A percentile compares a stretch with the other conserved stretches of the same genome.
Evolutionary conservation across 2,888 invertebrate species (phyloP).

Genomic region (Campoletis raptor): DNA sequence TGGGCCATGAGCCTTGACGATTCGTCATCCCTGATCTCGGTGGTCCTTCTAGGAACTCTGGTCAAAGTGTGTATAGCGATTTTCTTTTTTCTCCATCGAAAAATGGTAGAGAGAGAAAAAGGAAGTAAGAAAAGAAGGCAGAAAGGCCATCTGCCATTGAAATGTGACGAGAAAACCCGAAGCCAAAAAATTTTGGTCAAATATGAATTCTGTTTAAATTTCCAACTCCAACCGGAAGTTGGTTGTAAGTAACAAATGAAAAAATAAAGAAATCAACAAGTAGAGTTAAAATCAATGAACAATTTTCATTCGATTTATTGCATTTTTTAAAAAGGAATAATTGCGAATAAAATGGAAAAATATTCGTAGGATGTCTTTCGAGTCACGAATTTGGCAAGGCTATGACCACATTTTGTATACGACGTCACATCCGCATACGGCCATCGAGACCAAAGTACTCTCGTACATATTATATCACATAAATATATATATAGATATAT

Average conservation of each 20-base stretch:
- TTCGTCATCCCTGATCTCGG: slow-evolving; percentile 51
- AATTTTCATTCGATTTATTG: not conserved
- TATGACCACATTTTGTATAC: slow-evolving; percentile 36
- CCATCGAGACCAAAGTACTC: slow-evolving; percentile 65
- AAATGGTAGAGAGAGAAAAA: not conserved
- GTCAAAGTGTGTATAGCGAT: slow-evolving; percentile 30
- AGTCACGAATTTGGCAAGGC: slow-evolving; percentile 38
- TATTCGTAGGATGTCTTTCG: not conserved
- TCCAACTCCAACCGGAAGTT: not conserved
- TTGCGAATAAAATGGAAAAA: not conserved
- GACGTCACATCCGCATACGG: slow-evolving; percentile 77
- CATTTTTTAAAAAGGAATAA: not conserved
- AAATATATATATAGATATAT: slow-evolving; percentile 24
- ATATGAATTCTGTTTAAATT: not conserved
- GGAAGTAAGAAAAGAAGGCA: not conserved
- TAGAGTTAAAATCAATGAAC: not conserved
- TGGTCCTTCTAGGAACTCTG: slow-evolving; percentile 60
- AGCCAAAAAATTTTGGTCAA: not conserved
- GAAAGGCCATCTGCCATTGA: slow-evolving; percentile 47
- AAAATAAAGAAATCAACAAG: not conserved
- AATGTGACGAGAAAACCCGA: slow-evolving; percentile 11
- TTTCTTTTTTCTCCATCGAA: not conserved
- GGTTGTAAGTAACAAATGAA: not conserved
- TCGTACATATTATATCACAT: slow-evolving; percentile 45
- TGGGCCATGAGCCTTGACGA: not conserved